A percentile compares a stretch with the other conserved stretches of the same genome.
These are phyloP conservation scores for Cataglyphis altisquamis DNA, from an alignment of 2,888 invertebrate genomes.

Conservation along the genomic window DNA sequence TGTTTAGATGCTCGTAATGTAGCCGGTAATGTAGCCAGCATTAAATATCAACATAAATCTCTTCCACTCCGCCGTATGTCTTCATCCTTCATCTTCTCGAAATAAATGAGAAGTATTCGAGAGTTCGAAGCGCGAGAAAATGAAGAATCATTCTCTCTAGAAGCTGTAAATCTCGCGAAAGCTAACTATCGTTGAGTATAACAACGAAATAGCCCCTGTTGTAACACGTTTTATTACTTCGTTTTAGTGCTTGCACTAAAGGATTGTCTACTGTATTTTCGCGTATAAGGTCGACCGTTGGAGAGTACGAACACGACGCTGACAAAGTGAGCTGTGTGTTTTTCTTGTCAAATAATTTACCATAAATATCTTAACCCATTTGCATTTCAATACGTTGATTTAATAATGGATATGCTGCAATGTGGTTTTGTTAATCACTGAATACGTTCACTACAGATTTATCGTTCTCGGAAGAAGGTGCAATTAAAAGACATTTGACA, in stretches of 20 bases:
- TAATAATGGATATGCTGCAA: neutral
- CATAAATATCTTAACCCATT: constrained; percentile 49
- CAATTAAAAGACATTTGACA: neutral
- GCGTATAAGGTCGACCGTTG: constrained; percentile 53
- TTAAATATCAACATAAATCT: constrained; percentile 45
- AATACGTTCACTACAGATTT: neutral
- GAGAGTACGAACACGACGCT: constrained; percentile 44
- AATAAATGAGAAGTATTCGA: constrained; percentile 44
- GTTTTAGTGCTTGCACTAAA: constrained; percentile 60
- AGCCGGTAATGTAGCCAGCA: constrained; percentile 41
- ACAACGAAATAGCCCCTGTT: constrained; percentile 51
- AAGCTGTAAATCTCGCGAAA: constrained; percentile 69
- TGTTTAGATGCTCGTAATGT: constrained; percentile 45
- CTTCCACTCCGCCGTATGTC: constrained; percentile 28
- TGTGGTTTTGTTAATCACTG: neutral
- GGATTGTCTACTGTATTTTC: constrained; percentile 52
- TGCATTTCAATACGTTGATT: constrained; percentile 49
- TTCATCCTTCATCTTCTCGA: constrained; percentile 43
- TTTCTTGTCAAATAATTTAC: constrained; percentile 51
- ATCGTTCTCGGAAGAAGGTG: neutral
- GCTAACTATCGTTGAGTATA: constrained; percentile 63
- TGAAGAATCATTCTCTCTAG: constrained; percentile 56
- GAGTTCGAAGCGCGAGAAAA: constrained; percentile 55
- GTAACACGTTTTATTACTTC: constrained; percentile 63
- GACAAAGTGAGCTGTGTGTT: constrained; percentile 39